Evolutionary conservation across 2,888 invertebrate species (phyloP), one percentile per base, ranked within the genome.

Genomic region (Dolichomitus sp.): DNA sequence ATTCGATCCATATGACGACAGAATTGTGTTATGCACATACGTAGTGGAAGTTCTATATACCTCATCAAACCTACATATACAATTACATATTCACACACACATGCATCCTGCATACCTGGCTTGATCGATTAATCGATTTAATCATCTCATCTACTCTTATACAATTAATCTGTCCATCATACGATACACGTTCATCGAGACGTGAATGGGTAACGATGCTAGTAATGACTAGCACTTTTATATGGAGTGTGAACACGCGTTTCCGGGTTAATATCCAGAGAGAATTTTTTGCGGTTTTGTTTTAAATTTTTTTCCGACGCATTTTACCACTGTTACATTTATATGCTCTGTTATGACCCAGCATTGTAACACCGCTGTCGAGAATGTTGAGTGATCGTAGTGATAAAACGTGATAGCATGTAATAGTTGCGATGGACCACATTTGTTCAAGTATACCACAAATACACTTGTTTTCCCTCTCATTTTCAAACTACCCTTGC

Each of bases 51-150:
- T n/a, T 17, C 57, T 59, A n/a, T 17, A 12, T 6, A 33, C 33
- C n/a, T 17, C 2, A 9, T 5, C n/a, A 9, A 59, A 2, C 17
- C n/a, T 17, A 30, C 33, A n/a, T n/a, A 14, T n/a, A 33, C 14
- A 12, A 14, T 2, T 2, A 52, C 2, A 19, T 37, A 0, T 30
- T 7, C 5, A 19, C 27, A 11, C 37, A n/a, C 33, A 23, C 12
- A 50, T 23, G 19, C n/a, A 59, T 48, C 14, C n/a, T 9, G 37
- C 40, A 23, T 23, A n/a, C 12, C 45, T 68, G 48, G 17, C 63
- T 4, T 19, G 65, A 72, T 78, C 78, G 63, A 78, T 78, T 72
- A 72, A 78, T 72, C 78, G 78, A 70, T 72, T 48, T 45, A 65
- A 78, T 72, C 54, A 54, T 65, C 54, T 78, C 54, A 42, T 63